Evolutionary conservation across 2,113 vertebrate species (phyloP).

Genomic region (Malurus elegans): DNA sequence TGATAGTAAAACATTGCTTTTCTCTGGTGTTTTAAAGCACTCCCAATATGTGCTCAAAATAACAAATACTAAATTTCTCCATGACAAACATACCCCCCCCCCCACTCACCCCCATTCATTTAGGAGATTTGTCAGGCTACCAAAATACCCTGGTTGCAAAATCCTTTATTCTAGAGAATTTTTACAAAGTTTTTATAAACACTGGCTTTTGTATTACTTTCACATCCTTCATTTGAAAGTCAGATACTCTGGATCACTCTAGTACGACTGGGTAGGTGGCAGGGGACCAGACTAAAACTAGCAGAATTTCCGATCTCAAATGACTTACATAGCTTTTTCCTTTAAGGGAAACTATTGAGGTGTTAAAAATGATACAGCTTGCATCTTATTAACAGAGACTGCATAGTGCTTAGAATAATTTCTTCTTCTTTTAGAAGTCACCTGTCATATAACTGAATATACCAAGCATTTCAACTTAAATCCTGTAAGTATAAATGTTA

Average conservation of each 20-base stretch:
- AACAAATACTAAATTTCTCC: not conserved
- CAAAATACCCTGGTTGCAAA: not conserved
- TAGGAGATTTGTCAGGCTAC: not conserved
- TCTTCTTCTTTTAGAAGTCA: not conserved
- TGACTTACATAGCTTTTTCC: not conserved
- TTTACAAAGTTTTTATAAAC: not conserved
- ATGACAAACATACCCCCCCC: not conserved
- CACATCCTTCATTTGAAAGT: conserved; percentile 18
- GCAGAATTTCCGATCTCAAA: conserved; percentile 23
- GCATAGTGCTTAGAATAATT: not conserved
- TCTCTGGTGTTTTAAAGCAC: not conserved
- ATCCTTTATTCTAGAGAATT: not conserved
- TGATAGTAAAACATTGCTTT: not conserved
- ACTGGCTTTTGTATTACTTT: not conserved
- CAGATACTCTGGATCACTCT: not conserved
- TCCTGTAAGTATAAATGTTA: not conserved
- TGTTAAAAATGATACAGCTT: conserved; percentile 12
- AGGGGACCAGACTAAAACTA: not conserved
- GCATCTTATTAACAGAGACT: not conserved
- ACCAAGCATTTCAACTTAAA: not conserved
- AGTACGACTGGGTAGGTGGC: not conserved
- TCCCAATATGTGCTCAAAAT: not conserved
- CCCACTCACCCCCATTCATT: not conserved
- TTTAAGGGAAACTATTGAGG: not conserved
- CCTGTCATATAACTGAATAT: not conserved